These are phyloP conservation scores for Strix occidentalis DNA, from an alignment of 2,797 vertebrate species.

Conservation along the genomic window DNA sequence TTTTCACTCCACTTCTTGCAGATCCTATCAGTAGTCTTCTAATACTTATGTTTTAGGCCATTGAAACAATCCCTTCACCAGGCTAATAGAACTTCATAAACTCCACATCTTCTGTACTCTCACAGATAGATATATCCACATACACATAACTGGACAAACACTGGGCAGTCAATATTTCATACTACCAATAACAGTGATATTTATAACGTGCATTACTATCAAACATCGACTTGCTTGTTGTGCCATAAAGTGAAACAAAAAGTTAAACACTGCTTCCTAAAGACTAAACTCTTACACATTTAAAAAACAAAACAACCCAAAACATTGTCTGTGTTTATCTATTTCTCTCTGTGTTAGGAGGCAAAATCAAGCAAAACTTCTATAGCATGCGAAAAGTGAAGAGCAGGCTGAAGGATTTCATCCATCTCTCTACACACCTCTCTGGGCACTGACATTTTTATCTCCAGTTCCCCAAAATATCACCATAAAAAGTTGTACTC, in stretches of 20 bases:
- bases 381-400: neutral
- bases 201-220: neutral
- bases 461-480: constrained; percentile 36
- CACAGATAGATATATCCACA: neutral
- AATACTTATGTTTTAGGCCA: neutral
- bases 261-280: neutral
- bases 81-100: neutral
- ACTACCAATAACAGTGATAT: neutral
- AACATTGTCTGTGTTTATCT: neutral
- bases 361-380: neutral
- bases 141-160: neutral
- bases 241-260: neutral
- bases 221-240: neutral
- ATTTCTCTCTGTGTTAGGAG: neutral
- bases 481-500: constrained; percentile 38
- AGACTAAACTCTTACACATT: neutral
- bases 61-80: neutral
- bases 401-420: neutral
- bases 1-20: neutral
- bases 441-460: constrained; percentile 36
- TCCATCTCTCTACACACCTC: neutral
- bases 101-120: neutral
- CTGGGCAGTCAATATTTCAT: constrained; percentile 11
- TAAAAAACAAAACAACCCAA: neutral
- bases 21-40: constrained; percentile 33